Base-by-base conservation (phyloP, 64 coral and sea anemone genomes). In the Stichodactyla helianthus region DNA sequence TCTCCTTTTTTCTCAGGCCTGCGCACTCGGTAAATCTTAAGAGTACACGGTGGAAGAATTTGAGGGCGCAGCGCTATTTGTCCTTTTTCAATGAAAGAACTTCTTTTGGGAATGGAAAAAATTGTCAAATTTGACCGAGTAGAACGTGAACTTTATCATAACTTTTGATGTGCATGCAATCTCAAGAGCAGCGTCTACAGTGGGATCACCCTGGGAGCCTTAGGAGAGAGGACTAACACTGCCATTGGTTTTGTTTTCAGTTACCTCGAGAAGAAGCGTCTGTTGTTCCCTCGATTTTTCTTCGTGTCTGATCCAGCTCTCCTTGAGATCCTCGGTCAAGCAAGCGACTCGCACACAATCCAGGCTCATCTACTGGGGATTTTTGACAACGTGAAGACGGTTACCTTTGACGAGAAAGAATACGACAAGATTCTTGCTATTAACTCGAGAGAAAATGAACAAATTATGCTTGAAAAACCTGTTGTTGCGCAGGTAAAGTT, bases 221-320 rank as follows among this genome's bases (percentile, higher is more conserved):
- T 44, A 3, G 35, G 35, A 44, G 35, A 44, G 14, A 9, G 8
- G 8, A 58, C 55, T 58, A 58, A 58, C 14, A 9, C 14, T 9
- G 0, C 65, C 12, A 31, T 1, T 74, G 12, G 14, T 67, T 27
- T 81, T 79, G 12, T 28, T 83, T 6, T 28, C 8, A 99, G 97
- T 12, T 99, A 99, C 76, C 82, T 99, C 25, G 97, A 99, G 51
- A 99, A 99, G 91, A 99, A 99, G 63, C 93, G 97, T 77, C 86
- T 99, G 50, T 77, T 99, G 53, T 99, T 99, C 83, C 97, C 97
- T 23, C 97, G 97, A 27, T 99, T 99, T 70, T 99, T 99, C 90
- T 99, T 99, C 79, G 97, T 99, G 54, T 99, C 97, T 71, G 97
- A 99, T 74, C 97, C 97, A 9, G 97, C 97, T 50, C 76, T 99